Percentiles rank a stretch among this genome's conserved stretches.
phyloP scores from a whole-genome alignment of 2,888 invertebrate species.

The Chrysolina oricalcia region DNA sequence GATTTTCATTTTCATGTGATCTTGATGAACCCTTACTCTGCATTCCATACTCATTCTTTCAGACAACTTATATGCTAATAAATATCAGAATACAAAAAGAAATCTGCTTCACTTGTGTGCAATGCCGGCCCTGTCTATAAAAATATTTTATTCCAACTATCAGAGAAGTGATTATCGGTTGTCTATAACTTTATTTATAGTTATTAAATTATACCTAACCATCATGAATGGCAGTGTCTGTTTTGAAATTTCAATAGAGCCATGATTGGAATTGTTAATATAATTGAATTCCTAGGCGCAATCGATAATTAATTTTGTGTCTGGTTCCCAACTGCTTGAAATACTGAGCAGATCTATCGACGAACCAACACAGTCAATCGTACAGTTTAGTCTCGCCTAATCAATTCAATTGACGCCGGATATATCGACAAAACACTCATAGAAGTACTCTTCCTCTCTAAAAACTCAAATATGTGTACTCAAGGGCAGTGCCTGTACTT shows the following conservation, averaged over 20 bases:
- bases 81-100: too few species aligned
- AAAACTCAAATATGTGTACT: too few species aligned
- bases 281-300: slow-evolving; percentile 10
- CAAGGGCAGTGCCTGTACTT: too few species aligned
- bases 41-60: too few species aligned
- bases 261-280: slow-evolving; percentile 11
- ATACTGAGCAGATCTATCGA: not conserved
- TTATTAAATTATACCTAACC: not conserved
- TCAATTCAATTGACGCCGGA: too few species aligned
- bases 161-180: not conserved
- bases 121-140: not conserved
- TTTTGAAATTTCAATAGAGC: slow-evolving; percentile 13
- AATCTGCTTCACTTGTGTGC: not conserved
- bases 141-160: not conserved
- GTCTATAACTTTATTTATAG: slow-evolving; percentile 8
- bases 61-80: too few species aligned
- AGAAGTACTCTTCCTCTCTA: too few species aligned
- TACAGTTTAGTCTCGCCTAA: too few species aligned
- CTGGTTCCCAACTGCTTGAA: not conserved
- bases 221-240: slow-evolving; percentile 6
- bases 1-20: too few species aligned
- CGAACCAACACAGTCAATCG: too few species aligned
- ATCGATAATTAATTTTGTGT: slow-evolving; percentile 3
- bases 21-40: too few species aligned
- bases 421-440: too few species aligned